Evolutionary conservation across 2,797 vertebrate species (phyloP).

Genomic region (Gorsachius magnificus): DNA sequence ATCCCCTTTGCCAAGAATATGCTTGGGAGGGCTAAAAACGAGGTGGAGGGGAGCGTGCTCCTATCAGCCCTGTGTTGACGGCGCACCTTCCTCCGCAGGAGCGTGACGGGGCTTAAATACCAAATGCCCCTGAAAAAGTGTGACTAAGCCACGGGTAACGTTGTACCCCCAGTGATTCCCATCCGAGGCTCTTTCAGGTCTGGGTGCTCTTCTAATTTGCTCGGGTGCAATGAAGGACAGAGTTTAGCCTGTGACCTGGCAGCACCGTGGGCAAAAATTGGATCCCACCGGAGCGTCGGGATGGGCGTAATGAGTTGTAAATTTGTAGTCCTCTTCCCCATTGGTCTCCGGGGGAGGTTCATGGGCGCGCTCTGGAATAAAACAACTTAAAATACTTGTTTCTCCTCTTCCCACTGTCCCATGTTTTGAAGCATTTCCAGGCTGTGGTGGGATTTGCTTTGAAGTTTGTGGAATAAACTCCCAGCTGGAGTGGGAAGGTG

Average conservation of each 20-base stretch:
- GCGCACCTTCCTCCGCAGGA: too few relatives aligned
- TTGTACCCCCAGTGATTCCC: neutral
- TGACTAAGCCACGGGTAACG: rapidly evolving
- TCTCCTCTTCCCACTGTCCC: constrained; percentile 20
- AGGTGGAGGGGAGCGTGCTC: neutral
- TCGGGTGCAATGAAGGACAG: neutral
- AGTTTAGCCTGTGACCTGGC: neutral
- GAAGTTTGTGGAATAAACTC: constrained; percentile 26
- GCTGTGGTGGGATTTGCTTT: constrained; percentile 45
- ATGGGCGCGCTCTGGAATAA: neutral
- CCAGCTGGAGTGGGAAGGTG: constrained; percentile 44
- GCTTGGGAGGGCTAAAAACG: neutral
- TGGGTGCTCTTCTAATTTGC: neutral
- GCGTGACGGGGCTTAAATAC: neutral
- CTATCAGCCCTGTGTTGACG: neutral
- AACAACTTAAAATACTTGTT: neutral
- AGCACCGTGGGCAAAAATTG: rapidly evolving
- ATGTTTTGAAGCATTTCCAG: constrained; percentile 15
- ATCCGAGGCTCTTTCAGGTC: rapidly evolving
- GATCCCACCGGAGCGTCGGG: neutral
- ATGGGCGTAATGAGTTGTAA: neutral
- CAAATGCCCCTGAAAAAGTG: too few relatives aligned
- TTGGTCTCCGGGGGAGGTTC: rapidly evolving
- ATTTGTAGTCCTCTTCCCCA: rapidly evolving
- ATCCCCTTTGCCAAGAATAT: neutral